Conservation (phyloP, 2,113 vertebrate species). For the Mesoclemmys tuberculata region DNA sequence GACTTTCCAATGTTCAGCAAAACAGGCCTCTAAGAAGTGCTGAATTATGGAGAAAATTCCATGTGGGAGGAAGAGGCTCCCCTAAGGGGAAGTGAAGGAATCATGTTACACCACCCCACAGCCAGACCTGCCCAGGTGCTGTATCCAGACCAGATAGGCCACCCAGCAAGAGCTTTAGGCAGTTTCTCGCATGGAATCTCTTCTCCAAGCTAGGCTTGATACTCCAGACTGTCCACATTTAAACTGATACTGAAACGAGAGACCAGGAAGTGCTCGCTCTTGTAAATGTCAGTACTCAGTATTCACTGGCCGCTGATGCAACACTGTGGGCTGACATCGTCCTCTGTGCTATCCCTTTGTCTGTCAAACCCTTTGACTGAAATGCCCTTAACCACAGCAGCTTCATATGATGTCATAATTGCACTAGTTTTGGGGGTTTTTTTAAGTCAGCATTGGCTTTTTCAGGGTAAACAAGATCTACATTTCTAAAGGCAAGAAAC, state of each 20-base stretch:
- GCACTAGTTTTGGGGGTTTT: not conserved
- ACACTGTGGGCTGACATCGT: not conserved
- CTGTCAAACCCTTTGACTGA: not conserved
- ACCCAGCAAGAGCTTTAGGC: not conserved
- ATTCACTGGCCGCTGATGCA: not conserved
- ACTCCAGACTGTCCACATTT: not conserved
- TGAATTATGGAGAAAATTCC: not conserved
- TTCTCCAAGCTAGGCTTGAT: not conserved
- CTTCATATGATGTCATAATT: not conserved
- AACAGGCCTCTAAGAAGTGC: not conserved
- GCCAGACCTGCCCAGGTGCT: not conserved
- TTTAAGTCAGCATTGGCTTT: not conserved
- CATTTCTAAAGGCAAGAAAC: not conserved
- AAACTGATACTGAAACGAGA: not conserved
- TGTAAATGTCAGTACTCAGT: not conserved
- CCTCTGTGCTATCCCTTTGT: not conserved
- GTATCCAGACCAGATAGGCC: not conserved
- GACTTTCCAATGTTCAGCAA: not conserved
- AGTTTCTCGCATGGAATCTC: not conserved
- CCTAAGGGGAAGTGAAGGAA: not conserved
- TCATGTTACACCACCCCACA: not conserved
- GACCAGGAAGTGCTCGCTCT: not conserved
- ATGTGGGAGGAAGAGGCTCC: not conserved
- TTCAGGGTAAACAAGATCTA: not conserved
- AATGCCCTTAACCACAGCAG: not conserved